Evolutionary conservation across 2,888 invertebrate genomes (phyloP), one percentile per base, ranked within the genome.

Genomic region (Vanessa cardui): DNA sequence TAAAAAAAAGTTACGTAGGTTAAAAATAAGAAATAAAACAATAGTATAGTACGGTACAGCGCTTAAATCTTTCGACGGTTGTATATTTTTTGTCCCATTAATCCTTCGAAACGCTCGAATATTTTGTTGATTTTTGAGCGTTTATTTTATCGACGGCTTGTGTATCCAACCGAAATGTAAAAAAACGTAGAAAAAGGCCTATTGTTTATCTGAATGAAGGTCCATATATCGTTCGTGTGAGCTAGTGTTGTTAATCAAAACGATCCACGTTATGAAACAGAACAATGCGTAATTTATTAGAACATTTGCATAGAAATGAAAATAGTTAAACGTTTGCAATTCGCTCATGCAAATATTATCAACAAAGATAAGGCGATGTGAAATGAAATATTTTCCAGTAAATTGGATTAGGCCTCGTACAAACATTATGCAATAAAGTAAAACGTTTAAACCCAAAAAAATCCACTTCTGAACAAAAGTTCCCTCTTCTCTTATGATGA

Each of bases 221-320:
- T 46, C 33, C 45, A 31, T 18, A 20, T 26, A 50, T 50, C 50
- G 20, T 15, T 50, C 20, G 21, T 50, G 20, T 1, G 16, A n/a
- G 26, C n/a, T 60, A 50, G 16, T 31, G 50, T 52, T 56, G 31
- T 54, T 56, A 61, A 66, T 66, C 21, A 46, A 54, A 54, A 31
- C 54, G 54, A 66, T 61, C 46, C 47, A 56, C 64, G 21, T 47
- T 39, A 20, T 56, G 46, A 54, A 33, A n/a, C 61, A 66, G 54
- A 66, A 61, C 54, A 60, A 61, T 61, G 33, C 20, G 18, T 60
- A 54, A 66, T 56, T 65, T 56, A 61, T 61, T 56, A 45, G 31
- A 66, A 66, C 59, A 65, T 65, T 60, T 59, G 45, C 59, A 60
- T 60, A 45, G 52, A 54, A 54, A 60, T 59, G 39, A 58, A 52